Evolutionary conservation across 1,140 invertebrate species (phyloP), one percentile per base, ranked within the genome.

Genomic region (Augochlora pura): DNA sequence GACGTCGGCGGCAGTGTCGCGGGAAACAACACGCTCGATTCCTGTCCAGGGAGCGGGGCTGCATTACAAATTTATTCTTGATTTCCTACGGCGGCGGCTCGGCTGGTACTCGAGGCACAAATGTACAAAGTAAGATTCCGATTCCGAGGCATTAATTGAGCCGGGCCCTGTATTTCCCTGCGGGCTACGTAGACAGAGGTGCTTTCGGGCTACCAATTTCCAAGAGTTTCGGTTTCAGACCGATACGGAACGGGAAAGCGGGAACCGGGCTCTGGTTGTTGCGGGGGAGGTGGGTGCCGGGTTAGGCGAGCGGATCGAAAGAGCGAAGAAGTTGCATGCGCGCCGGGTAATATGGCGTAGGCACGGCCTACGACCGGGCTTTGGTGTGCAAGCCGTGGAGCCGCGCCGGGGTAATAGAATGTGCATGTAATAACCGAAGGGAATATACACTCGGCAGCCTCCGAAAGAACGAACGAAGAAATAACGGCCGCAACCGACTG

Each of bases 31-130:
- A 16, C 57, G 42, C 27, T 46, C 68, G 75, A 62, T 78, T 75
- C n/a, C 23, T 72, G 32, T 78, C 42, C 27, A 62, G 67, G n/a
- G 5, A 8, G 49, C 46, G n/a, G 23, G 27, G 46, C 18, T 16
- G 64, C 87, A 91, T 92, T 91, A 91, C 87, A 84, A 91, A 92
- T 91, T 91, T 90, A 92, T 91, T 92, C 88, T 87, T 88, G 87
- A 91, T 91, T 91, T 90, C 74, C 80, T 85, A 76, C 65, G 39
- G 27, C 59, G 77, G n/a, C 27, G n/a, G 62, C 49, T 23, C 18
- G n/a, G 39, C 42, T n/a, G 65, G 54, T n/a, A 87, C 70, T 79
- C 74, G 70, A 69, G 71, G 81, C 73, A 81, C 74, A 74, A 87
- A 83, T 84, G 68, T 82, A 81, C 85, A 81, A 90, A 91, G 91